Conservation (phyloP, 2,113 vertebrate genomes). For the Geococcyx californianus region DNA sequence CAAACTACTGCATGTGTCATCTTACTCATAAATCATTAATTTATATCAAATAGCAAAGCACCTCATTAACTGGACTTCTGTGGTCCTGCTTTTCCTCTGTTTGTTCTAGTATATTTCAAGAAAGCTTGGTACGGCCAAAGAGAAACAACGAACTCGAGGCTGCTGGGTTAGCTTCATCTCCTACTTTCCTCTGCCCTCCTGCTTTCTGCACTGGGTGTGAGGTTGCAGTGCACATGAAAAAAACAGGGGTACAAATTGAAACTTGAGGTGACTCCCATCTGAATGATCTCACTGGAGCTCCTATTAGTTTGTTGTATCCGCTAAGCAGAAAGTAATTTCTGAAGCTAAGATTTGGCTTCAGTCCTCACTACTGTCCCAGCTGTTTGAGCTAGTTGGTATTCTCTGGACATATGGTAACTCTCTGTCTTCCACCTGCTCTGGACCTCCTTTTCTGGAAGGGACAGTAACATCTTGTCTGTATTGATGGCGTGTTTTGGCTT, state of each 20-base stretch:
- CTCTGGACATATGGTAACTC: accelerated
- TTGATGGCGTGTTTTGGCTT: not conserved
- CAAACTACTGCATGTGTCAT: not conserved
- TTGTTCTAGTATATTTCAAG: not conserved
- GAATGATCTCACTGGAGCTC: not conserved
- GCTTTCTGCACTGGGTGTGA: not conserved
- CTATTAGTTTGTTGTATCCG: not conserved
- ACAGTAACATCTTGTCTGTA: not conserved
- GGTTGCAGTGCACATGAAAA: not conserved
- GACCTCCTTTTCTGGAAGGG: not conserved
- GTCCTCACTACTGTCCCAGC: not conserved
- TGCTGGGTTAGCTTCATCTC: not conserved
- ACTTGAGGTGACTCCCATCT: not conserved
- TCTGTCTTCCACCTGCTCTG: not conserved
- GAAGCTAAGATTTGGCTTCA: not conserved
- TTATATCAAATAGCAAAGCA: not conserved
- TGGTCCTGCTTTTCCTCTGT: not conserved
- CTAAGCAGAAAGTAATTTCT: not conserved
- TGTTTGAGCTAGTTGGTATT: not conserved
- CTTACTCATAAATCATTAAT: constrained; percentile 50
- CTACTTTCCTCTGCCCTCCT: not conserved
- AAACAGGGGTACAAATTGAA: too few species aligned
- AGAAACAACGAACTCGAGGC: accelerated
- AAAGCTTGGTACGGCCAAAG: not conserved
- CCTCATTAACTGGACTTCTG: not conserved